Conservation (phyloP, 2,888 invertebrate genomes). For the Seira musarum region DNA sequence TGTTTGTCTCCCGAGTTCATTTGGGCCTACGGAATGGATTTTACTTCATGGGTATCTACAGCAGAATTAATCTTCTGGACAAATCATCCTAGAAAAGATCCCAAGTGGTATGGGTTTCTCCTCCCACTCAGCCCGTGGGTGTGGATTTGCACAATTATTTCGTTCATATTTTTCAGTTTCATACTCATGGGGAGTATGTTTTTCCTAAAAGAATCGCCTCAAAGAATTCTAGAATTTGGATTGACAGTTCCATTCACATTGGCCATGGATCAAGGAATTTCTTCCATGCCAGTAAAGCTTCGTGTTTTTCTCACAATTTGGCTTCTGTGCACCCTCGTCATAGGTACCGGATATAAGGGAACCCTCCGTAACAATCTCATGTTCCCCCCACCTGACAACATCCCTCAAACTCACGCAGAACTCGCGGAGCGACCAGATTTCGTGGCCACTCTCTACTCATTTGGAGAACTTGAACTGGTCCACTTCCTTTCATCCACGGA, state of each 20-base stretch:
- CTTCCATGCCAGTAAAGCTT: conserved; percentile 10
- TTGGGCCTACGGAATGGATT: conserved; percentile 42
- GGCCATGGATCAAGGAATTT: conserved; percentile 39
- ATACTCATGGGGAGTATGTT: not conserved
- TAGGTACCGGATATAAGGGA: conserved; percentile 52
- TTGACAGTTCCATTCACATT: conserved; percentile 46
- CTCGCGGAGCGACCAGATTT: conserved; percentile 34
- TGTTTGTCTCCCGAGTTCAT: conserved; percentile 35
- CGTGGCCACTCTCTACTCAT: conserved; percentile 25
- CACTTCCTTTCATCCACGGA: conserved; percentile 39
- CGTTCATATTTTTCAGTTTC: not conserved
- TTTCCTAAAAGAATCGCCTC: not conserved
- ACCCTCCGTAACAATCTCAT: conserved; percentile 41
- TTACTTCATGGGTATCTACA: conserved; percentile 22
- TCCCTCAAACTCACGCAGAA: conserved; percentile 35
- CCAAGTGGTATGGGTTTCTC: conserved; percentile 55
- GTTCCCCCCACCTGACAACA: conserved; percentile 44
- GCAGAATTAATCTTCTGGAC: conserved; percentile 48
- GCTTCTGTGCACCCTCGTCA: conserved; percentile 35
- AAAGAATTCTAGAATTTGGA: conserved; percentile 18
- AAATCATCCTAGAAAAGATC: conserved; percentile 41
- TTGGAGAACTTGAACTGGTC: conserved; percentile 42
- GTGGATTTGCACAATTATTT: conserved; percentile 24
- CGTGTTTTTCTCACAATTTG: conserved; percentile 21
- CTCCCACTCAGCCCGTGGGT: conserved; percentile 24